phyloP scores from a whole-genome alignment of 1,140 invertebrate genomes.

The Oryzaephilus surinamensis region DNA sequence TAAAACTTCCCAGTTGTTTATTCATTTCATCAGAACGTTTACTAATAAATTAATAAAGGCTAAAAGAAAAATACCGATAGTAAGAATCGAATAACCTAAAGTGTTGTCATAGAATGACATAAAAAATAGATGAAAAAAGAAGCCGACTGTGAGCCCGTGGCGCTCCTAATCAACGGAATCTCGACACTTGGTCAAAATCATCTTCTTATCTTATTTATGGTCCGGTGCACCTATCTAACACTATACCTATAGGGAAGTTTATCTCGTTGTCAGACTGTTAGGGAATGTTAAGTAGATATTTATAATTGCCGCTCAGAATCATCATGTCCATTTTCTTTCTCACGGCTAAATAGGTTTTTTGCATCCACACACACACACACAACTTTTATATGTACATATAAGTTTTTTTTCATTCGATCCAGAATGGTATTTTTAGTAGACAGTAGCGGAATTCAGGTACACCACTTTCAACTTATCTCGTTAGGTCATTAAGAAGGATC shows the following conservation, averaged over 20 bases:
- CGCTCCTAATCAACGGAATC: conserved; percentile 21
- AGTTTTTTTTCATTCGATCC: too few species aligned
- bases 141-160: conserved; percentile 12
- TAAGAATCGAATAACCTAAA: conserved; percentile 17
- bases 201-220: conserved; percentile 28
- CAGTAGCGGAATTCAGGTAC: conserved; percentile 28
- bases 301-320: conserved; percentile 26
- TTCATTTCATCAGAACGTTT: conserved; percentile 5
- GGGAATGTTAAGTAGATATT: conserved; percentile 30
- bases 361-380: too few species aligned
- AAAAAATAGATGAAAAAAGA: conserved; percentile 14
- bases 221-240: conserved; percentile 24
- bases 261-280: conserved; percentile 21
- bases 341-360: conserved; percentile 13
- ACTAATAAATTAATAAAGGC: conserved; percentile 23
- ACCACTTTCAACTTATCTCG: conserved; percentile 33
- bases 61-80: conserved; percentile 13
- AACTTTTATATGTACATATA: too few species aligned
- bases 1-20: too few species aligned
- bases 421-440: too few species aligned
- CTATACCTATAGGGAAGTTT: conserved; percentile 20
- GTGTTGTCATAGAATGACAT: too few species aligned
- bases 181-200: conserved; percentile 30
- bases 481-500: conserved; percentile 29
- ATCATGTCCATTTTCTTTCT: conserved; percentile 12